A percentile compares a stretch with the other conserved stretches of the same genome.
Evolutionary conservation across 2,797 vertebrate genomes (phyloP).

Genomic region (Limnodromus scolopaceus): DNA sequence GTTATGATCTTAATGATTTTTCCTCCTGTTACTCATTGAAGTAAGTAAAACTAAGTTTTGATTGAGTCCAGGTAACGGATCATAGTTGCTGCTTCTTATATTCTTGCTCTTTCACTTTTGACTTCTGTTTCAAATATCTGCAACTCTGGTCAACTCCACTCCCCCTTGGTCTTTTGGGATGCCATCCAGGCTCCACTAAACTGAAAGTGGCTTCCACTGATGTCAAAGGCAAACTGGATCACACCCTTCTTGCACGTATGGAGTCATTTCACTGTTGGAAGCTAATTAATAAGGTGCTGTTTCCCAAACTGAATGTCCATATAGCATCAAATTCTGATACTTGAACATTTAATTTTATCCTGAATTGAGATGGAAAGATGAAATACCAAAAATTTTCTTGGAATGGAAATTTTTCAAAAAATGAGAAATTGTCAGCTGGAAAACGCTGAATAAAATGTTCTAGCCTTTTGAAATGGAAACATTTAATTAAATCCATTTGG

Average conservation of each 20-base stretch:
- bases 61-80: neutral
- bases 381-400: slow-evolving; percentile 10
- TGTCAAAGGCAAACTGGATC: slow-evolving; percentile 12
- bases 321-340: neutral
- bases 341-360: neutral
- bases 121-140: neutral
- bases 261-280: neutral
- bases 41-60: slow-evolving; percentile 9
- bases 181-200: neutral
- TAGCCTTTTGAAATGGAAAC: slow-evolving; percentile 65
- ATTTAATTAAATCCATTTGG: slow-evolving; percentile 68
- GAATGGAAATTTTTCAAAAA: slow-evolving; percentile 15
- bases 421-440: neutral
- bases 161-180: neutral
- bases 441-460: slow-evolving; percentile 34
- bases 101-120: neutral
- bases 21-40: neutral
- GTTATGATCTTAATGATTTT: neutral
- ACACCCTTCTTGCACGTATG: neutral
- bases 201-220: neutral
- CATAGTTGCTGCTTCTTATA: neutral
- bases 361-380: neutral
- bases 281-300: neutral
- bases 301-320: neutral
- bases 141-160: neutral